Percentiles rank a stretch among this genome's conserved stretches.
Evolutionary conservation across 2,888 invertebrate genomes (phyloP).

Genomic region (Drosophila helvetica): DNA sequence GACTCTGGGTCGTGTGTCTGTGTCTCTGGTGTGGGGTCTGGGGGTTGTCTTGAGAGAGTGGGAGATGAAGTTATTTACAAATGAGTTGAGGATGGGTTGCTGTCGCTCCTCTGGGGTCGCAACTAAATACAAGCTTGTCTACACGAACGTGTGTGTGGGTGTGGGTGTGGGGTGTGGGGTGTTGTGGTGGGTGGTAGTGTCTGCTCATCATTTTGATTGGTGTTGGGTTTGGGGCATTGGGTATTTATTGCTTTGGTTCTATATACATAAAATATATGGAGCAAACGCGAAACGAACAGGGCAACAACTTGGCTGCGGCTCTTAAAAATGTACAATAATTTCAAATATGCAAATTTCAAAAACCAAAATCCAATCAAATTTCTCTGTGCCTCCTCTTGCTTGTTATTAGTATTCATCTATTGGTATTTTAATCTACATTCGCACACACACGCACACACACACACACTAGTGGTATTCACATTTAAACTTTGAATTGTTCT

Average conservation of each 20-base stretch:
- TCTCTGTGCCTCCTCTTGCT: conserved; percentile 31
- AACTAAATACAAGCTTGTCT: conserved; percentile 51
- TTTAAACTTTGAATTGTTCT: conserved; percentile 45
- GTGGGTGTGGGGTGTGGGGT: too few relatives aligned
- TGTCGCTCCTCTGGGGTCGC: conserved; percentile 47
- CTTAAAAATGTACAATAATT: conserved; percentile 54
- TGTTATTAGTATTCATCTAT: conserved; percentile 40
- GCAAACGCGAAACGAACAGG: conserved; percentile 54
- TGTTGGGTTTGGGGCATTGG: conserved; percentile 49
- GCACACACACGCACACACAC: conserved; percentile 26
- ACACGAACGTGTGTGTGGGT: conserved; percentile 46
- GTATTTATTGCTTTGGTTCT: conserved; percentile 34
- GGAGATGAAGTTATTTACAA: conserved; percentile 72
- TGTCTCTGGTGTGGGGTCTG: conserved; percentile 19
- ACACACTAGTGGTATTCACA: conserved; percentile 25
- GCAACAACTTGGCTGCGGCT: conserved; percentile 56
- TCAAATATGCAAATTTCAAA: conserved; percentile 66
- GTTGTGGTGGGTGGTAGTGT: too few relatives aligned
- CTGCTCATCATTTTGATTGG: too few relatives aligned
- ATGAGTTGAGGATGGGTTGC: conserved; percentile 60
- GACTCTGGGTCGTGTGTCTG: conserved; percentile 17
- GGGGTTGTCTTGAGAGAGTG: conserved; percentile 51
- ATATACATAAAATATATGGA: conserved; percentile 46
- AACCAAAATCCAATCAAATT: conserved; percentile 64
- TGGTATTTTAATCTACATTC: conserved; percentile 30